These are phyloP conservation scores for Morelia viridis DNA, from an alignment of 2,797 vertebrate genomes.

Conservation along the genomic window DNA sequence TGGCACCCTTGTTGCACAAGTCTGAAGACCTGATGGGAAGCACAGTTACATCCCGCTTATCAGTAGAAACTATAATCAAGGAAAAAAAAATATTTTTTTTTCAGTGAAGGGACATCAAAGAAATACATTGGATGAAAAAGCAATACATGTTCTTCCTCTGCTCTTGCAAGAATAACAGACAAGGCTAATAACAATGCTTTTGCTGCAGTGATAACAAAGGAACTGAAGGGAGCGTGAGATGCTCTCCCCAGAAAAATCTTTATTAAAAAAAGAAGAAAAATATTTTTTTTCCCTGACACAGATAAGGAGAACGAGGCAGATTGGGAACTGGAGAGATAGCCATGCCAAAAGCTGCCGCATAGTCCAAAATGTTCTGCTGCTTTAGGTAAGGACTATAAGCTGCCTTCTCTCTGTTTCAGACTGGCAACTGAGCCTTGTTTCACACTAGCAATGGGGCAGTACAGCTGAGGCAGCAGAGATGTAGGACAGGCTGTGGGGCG, in stretches of 20 bases:
- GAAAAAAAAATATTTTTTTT: too few relatives aligned
- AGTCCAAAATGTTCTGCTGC: not conserved
- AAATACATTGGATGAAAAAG: not conserved
- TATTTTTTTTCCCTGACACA: not conserved
- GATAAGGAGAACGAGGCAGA: not conserved
- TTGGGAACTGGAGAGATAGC: not conserved
- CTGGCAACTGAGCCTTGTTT: not conserved
- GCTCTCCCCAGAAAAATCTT: not conserved
- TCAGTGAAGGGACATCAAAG: not conserved
- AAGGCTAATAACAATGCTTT: not conserved
- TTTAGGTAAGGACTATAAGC: not conserved
- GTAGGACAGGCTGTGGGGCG: not conserved
- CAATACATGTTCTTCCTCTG: not conserved
- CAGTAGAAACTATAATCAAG: not conserved
- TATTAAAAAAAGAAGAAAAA: not conserved
- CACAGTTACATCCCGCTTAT: not conserved
- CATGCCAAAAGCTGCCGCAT: not conserved
- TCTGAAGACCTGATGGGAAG: not conserved
- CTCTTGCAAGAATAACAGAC: not conserved
- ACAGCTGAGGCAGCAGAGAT: not conserved
- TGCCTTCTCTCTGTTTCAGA: not conserved
- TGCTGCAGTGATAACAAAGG: not conserved
- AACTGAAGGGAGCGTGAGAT: not conserved
- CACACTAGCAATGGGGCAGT: not conserved
- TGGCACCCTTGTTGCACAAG: not conserved